Evolutionary conservation across 2,113 vertebrate species (phyloP).

Genomic region (Amphiprion ocellaris): DNA sequence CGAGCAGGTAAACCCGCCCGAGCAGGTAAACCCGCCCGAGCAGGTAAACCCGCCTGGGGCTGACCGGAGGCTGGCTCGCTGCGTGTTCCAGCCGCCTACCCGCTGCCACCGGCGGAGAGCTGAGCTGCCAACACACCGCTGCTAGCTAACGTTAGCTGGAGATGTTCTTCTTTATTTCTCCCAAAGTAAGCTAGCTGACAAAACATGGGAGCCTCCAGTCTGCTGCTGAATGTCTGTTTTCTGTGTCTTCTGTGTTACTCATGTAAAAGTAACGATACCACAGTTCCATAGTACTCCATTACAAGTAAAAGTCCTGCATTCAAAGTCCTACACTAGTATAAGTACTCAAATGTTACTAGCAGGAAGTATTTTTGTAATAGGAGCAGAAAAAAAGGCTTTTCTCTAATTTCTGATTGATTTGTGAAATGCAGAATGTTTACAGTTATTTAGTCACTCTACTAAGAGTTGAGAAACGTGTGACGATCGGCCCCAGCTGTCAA

Average conservation of each 20-base stretch:
- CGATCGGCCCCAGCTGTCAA: too few relatives aligned
- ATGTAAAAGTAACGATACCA: too few relatives aligned
- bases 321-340: too few relatives aligned
- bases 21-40: neutral
- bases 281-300: too few relatives aligned
- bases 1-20: conserved; percentile 38
- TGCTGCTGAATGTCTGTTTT: too few relatives aligned
- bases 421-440: accelerated
- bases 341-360: too few relatives aligned
- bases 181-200: neutral
- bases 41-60: conserved; percentile 41
- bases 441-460: neutral
- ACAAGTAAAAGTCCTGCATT: neutral
- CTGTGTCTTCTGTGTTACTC: too few relatives aligned
- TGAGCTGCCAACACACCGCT: neutral
- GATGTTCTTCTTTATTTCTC: conserved; percentile 8
- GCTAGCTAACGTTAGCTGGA: conserved; percentile 42
- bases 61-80: neutral
- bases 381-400: neutral
- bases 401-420: neutral
- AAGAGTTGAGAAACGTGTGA: too few relatives aligned
- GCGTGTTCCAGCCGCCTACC: neutral
- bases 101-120: neutral
- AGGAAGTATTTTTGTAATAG: too few relatives aligned
- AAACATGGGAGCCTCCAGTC: neutral